Evolutionary conservation across 2,888 invertebrate genomes (phyloP), one percentile per base, ranked within the genome.

Genomic region (Drosophila hamatofila): DNA sequence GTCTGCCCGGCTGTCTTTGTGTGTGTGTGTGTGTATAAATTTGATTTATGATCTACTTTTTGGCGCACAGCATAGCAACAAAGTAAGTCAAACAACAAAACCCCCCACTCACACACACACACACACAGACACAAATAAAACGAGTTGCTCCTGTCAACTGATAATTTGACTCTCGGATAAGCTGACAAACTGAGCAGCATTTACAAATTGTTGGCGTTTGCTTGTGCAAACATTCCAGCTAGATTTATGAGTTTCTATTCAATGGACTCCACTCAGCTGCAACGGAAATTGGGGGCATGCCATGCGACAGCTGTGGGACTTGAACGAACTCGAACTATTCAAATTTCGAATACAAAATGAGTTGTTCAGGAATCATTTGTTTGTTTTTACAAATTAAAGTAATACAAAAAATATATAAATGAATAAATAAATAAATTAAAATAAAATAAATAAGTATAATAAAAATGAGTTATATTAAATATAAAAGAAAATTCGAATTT

Each of bases 31-130:
- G 49, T 27, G 44, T 37, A 39, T 33, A 78, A 85, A 82, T 85
- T 82, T 84, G 84, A 84, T 84, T 84, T 88, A 84, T 88, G 78
- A 75, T 76, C 64, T 66, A 72, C 72, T 77, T 75, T 75, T 61
- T 61, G 59, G 60, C 58, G 62, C 58, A 55, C 37, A 63, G n/a
- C 58, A 41, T 46, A 35, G 52, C 59, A 65, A 65, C 76, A 59
- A 57, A 76, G 63, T 72, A 67, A 76, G 71, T 58, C 63, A 72
- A 72, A 57, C 21, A 66, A 48, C 52, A 35, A 60, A 27, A 6
- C 16, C n/a, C 39, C 39, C n/a, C 23, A 1, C 54, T 14, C 25
- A 25, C 39, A 27, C 25, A 39, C 25, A 52, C 37, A 33, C 27
- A 44, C 23, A 2, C 39, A 21, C 41, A 30, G 14, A 42, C 42